phyloP scores from a whole-genome alignment of 2,797 vertebrate genomes.

The Cichlasoma orientale region DNA sequence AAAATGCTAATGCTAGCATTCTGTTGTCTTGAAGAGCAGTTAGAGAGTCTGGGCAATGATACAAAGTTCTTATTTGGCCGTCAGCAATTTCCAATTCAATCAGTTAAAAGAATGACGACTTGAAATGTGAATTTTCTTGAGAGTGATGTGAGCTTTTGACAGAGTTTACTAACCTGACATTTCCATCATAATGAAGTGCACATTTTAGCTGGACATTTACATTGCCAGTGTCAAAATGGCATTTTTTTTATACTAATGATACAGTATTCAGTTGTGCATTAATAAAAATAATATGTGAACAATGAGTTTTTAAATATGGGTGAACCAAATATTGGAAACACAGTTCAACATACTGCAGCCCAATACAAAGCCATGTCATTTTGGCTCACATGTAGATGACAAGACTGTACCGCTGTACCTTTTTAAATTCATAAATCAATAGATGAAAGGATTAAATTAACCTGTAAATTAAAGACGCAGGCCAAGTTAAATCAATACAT shows the following conservation, averaged over 20 bases:
- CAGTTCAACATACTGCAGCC: neutral
- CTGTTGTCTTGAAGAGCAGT: conserved; percentile 74
- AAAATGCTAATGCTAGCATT: conserved; percentile 84
- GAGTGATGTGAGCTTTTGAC: neutral
- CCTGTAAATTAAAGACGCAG: neutral
- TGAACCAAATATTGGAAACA: no score
- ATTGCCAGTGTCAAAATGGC: neutral
- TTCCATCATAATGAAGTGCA: neutral
- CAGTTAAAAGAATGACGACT: conserved; percentile 25
- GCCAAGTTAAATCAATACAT: no score
- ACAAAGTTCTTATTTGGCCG: conserved; percentile 77
- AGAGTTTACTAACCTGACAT: neutral
- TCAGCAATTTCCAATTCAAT: conserved; percentile 59
- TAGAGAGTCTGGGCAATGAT: conserved; percentile 60
- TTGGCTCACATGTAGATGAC: neutral
- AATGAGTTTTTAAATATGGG: neutral
- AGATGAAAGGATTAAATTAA: neutral
- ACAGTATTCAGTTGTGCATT: neutral
- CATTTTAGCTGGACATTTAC: neutral
- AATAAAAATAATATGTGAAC: neutral
- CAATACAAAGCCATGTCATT: neutral
- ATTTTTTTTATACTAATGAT: neutral
- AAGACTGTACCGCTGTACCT: neutral
- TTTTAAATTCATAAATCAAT: neutral
- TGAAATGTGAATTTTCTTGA: conserved; percentile 28